These are phyloP conservation scores for Brachionus sp. DNA, from an alignment of 1,140 invertebrate genomes.

Conservation along the genomic window DNA sequence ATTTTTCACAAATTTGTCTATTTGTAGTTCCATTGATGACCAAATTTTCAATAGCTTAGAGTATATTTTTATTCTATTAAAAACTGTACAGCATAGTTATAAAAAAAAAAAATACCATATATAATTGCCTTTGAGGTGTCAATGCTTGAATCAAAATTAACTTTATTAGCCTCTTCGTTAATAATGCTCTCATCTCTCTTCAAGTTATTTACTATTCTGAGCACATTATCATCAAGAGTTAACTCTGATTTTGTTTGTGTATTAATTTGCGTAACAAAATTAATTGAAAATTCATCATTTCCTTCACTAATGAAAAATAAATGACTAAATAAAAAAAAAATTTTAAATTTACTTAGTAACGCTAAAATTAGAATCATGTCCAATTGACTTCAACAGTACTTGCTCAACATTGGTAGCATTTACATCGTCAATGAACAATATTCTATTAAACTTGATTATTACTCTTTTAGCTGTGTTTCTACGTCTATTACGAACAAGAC, in stretches of 20 bases:
- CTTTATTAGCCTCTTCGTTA: background rate
- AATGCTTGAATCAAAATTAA: background rate
- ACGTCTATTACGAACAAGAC: background rate
- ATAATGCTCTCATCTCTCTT: background rate
- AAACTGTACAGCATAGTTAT: no score
- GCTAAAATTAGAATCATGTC: background rate
- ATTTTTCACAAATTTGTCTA: background rate
- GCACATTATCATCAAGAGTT: background rate
- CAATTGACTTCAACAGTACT: background rate
- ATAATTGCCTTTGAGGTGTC: background rate
- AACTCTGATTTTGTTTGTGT: background rate
- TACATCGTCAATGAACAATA: background rate
- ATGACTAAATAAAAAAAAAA: background rate
- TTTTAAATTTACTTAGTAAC: background rate
- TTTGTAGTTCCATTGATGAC: background rate
- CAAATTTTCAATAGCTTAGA: background rate
- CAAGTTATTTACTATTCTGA: background rate
- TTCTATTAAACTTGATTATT: background rate
- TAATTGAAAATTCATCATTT: background rate
- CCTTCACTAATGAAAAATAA: background rate
- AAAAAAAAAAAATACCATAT: background rate
- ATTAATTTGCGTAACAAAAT: background rate
- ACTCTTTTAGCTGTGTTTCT: background rate
- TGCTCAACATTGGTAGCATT: background rate
- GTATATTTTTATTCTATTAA: background rate